A percentile compares a stretch with the other conserved stretches of the same genome.
Conservation (phyloP, 2,113 vertebrate genomes). For the Crocuta crocuta region DNA sequence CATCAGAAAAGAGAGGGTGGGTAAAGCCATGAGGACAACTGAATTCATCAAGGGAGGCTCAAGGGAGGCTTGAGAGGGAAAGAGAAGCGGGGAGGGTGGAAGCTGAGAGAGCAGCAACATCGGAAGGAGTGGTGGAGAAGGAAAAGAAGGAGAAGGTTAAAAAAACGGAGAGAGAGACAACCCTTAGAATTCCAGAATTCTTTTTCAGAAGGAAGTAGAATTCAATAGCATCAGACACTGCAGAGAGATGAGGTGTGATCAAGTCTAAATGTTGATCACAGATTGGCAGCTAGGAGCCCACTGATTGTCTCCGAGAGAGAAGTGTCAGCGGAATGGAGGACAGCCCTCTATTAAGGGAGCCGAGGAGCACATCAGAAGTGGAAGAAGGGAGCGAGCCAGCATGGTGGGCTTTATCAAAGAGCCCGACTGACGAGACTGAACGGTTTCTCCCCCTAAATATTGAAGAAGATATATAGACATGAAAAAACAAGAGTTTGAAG, state of each 20-base stretch:
- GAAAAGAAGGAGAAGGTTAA: not conserved
- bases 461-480: not conserved
- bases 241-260: not conserved
- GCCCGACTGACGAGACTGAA: not conserved
- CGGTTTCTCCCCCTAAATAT: not conserved
- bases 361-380: not conserved
- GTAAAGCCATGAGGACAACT: not conserved
- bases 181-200: not conserved
- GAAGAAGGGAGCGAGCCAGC: not conserved
- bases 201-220: not conserved
- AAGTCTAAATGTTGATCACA: not conserved
- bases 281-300: not conserved
- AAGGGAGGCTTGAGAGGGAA: not conserved
- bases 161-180: not conserved
- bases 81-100: not conserved
- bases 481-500: not conserved
- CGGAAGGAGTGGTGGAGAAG: not conserved
- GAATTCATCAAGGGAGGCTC: not conserved
- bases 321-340: not conserved
- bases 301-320: not conserved
- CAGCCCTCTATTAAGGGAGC: not conserved
- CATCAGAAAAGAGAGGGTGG: not conserved
- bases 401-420: not conserved
- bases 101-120: not conserved
- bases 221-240: not conserved